Evolutionary conservation across 2,888 invertebrate species (phyloP).

Genomic region (Pristionchus japonicus): DNA sequence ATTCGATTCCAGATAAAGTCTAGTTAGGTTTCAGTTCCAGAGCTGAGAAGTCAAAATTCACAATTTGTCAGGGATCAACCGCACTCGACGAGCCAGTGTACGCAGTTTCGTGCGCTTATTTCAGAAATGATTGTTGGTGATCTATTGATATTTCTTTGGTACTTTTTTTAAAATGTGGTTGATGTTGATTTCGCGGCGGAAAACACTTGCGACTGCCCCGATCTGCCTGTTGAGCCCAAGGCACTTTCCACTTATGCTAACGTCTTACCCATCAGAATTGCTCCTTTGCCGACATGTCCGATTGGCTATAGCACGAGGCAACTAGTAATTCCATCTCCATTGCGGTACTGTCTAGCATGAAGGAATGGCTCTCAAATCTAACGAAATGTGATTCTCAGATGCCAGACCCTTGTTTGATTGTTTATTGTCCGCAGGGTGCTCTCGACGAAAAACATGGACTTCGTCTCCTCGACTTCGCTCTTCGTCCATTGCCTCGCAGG

Average conservation of each 20-base stretch:
- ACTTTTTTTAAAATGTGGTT: too few relatives aligned
- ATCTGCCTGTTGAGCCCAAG: neutral
- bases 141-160: neutral
- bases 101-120: neutral
- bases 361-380: too few relatives aligned
- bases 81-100: neutral
- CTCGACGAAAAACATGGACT: neutral
- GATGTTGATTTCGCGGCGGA: neutral
- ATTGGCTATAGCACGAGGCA: neutral
- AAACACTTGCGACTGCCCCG: neutral
- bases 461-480: neutral
- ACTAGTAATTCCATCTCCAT: neutral
- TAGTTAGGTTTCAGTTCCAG: too few relatives aligned
- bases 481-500: neutral
- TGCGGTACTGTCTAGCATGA: too few relatives aligned
- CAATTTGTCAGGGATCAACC: neutral
- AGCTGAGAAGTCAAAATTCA: too few relatives aligned
- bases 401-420: too few relatives aligned
- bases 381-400: too few relatives aligned
- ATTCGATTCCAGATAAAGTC: neutral
- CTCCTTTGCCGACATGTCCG: neutral
- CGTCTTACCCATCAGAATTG: neutral
- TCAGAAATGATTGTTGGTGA: neutral
- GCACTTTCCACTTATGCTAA: neutral
- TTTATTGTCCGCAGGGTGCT: too few relatives aligned